Conservation (phyloP, 1,140 invertebrate species). For the Camponotus floridanus region DNA sequence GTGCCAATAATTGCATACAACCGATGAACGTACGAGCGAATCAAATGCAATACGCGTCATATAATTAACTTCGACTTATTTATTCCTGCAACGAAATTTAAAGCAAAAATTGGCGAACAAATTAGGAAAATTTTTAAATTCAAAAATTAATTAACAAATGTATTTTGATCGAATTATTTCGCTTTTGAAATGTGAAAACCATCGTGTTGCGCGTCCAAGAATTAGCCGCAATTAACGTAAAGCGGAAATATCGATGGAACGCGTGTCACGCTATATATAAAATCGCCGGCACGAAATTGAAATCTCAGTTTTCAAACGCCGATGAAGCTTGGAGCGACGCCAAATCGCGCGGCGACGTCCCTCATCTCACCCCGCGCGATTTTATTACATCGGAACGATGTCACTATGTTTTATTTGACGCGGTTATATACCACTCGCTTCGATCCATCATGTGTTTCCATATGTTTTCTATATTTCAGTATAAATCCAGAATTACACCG, state of each 20-base stretch:
- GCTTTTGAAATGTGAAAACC: neutral
- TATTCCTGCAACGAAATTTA: neutral
- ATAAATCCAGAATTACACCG: neutral
- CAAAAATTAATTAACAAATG: neutral
- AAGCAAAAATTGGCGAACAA: neutral
- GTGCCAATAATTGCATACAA: conserved; percentile 20
- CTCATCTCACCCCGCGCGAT: neutral
- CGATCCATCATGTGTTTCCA: neutral
- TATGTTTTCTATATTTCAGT: neutral
- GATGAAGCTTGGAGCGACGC: conserved; percentile 10
- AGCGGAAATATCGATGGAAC: conserved; percentile 11
- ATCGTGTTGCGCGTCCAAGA: neutral
- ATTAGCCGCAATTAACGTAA: conserved; percentile 13
- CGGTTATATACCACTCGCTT: conserved; percentile 11
- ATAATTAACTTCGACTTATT: neutral
- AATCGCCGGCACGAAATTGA: neutral
- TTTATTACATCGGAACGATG: conserved; percentile 15
- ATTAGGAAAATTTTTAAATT: too few relatives aligned
- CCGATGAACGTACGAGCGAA: neutral
- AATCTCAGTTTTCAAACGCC: conserved; percentile 7
- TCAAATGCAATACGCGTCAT: neutral
- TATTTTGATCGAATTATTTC: neutral
- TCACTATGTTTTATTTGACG: conserved; percentile 10
- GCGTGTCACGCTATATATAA: conserved; percentile 4
- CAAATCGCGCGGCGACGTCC: neutral